Evolutionary conservation across 2,888 invertebrate species (phyloP), one percentile per base, ranked within the genome.

Genomic region (Rutpela maculata): DNA sequence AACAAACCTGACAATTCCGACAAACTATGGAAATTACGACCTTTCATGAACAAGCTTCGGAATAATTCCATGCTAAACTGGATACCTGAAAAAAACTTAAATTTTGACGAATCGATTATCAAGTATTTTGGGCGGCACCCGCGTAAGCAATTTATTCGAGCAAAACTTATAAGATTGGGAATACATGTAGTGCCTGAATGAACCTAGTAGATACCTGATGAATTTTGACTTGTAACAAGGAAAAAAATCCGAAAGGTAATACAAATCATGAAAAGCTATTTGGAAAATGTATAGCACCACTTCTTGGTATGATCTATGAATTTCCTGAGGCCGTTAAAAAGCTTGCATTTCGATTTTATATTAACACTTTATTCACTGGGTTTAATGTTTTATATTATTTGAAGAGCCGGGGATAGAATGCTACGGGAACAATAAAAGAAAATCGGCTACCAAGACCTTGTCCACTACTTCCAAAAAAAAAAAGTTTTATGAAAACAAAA

Each of bases 121-220:
- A 73, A 78, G 70, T 84, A 84, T 75, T 84, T 71, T 71, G 82
- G 81, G 0, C 26, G 78, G n/a, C 80, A 82, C 59, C 26, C 71
- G 9, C 80, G 80, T 57, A 82, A 82, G 68, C 82, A 81, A 74
- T 82, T 74, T 57, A 83, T 85, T 11, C 74, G 80, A n/a, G 83
- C 81, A 17, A 83, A 84, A 71, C 85, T 82, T n/a, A 81, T 84
- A 22, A n/a, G n/a, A n/a, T n/a, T n/a, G n/a, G n/a, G n/a, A n/a
- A 1, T 86, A 81, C 72, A 86, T 84, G 65, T 87, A 86, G 86
- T 82, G 78, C 62, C 66, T 86, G 15, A 85, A 84, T 77, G 22
- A 26, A 26, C 77, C 78, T 56, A 77, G 9, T 62, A 85, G 85
- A 26, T 86, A 87, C 75, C 76, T 87, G 17, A 78, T 85, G 12